Evolutionary conservation across 2,797 vertebrate genomes (phyloP).

Genomic region (Cryptoblepharus egeriae): DNA sequence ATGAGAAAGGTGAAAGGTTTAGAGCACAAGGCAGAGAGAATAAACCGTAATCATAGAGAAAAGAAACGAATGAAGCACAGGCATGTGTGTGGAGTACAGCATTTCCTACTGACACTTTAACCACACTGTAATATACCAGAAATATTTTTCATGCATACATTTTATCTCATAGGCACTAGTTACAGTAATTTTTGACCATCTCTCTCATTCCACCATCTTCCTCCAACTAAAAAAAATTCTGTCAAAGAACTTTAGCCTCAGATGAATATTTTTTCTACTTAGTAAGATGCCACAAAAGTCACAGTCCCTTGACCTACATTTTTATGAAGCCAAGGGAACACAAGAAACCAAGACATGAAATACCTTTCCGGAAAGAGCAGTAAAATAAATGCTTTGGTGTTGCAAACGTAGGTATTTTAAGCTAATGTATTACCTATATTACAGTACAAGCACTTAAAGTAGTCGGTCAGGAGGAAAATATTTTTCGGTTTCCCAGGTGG

Average conservation of each 20-base stretch:
- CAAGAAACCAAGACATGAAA: conserved; percentile 41
- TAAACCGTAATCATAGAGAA: conserved; percentile 33
- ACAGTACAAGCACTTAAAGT: conserved; percentile 53
- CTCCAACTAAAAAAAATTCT: conserved; percentile 41
- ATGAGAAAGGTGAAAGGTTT: conserved; percentile 44
- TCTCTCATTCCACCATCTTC: conserved; percentile 29
- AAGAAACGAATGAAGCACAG: conserved; percentile 24
- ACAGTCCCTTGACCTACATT: conserved; percentile 58
- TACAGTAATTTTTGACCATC: conserved; percentile 40
- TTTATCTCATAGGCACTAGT: conserved; percentile 33
- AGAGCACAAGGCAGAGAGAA: conserved; percentile 22
- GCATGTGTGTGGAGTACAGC: neutral
- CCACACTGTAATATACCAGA: conserved; percentile 27
- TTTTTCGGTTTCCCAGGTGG: neutral
- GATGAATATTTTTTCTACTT: neutral
- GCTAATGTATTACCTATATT: conserved; percentile 24
- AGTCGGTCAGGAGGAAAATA: conserved; percentile 31
- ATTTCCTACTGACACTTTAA: conserved; percentile 54
- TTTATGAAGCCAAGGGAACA: conserved; percentile 47
- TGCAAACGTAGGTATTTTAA: conserved; percentile 32
- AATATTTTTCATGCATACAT: conserved; percentile 29
- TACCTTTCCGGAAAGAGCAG: conserved; percentile 46
- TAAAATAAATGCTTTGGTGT: conserved; percentile 59
- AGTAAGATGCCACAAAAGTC: conserved; percentile 28
- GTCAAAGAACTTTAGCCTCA: neutral